Base-by-base conservation (phyloP, 2,888 invertebrate genomes). In the Lasioglossum malachurum region DNA sequence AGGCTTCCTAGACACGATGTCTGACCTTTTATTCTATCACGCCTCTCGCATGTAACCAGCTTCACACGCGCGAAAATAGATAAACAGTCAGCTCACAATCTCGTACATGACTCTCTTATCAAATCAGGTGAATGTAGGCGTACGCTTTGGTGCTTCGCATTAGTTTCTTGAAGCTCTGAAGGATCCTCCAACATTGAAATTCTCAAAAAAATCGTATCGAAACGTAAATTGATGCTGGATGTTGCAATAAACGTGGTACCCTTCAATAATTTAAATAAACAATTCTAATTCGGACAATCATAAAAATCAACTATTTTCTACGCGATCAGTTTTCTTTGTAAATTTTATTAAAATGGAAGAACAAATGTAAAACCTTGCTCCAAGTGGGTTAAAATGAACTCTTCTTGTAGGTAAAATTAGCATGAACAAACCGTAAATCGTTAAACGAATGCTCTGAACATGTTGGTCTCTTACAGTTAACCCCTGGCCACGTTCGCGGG, bases 401-500 rank as follows among this genome's bases (percentile, higher is more conserved):
- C n/a, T 57, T n/a, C 12, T 57, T 12, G n/a, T n/a, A n/a, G n/a
- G n/a, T 84, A 91, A 91, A 31, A 64, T 64, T 84, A 91, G 87
- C 79, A 78, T 78, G 84, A 83, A 84, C 75, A 67, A 84, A 83
- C 80, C 84, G 80, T 88, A 91, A 90, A 84, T 84, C 84, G 86
- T 88, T 88, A 78, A 86, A 80, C 72, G 80, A 90, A 84, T 67
- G 75, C 77, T 75, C 74, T 38, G 49, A 38, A 80, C 83, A 44
- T 49, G 81, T 83, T 53, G 74, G n/a, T 23, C 46, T 73, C 78
- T 71, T 82, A 89, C 84, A 49, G 82, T 87, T 88, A 85, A 78
- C 79, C 74, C 57, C 69, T 78, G 79, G 73, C 83, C 76, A 78
- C 78, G 76, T 88, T 87, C 75, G 73, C 60, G 71, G 57, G 64